These are phyloP conservation scores for Peromyscus aztecus DNA, from an alignment of 2,797 vertebrate species.

Conservation along the genomic window DNA sequence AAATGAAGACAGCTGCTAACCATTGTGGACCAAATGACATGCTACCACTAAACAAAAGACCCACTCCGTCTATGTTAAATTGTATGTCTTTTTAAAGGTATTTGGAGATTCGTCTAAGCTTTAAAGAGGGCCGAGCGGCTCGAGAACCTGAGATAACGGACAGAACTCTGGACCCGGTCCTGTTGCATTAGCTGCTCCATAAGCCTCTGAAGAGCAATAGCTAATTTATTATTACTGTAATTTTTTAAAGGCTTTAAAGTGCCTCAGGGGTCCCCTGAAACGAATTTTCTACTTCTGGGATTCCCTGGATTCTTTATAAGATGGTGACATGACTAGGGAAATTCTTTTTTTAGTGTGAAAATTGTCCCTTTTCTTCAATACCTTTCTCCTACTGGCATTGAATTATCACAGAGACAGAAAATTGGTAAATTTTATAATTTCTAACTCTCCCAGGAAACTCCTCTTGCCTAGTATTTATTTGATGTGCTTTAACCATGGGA, in stretches of 20 bases:
- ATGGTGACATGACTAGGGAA: constrained; percentile 64
- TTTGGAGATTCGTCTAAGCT: constrained; percentile 75
- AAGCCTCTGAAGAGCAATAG: constrained; percentile 80
- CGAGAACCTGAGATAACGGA: constrained; percentile 54
- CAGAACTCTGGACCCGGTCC: constrained; percentile 58
- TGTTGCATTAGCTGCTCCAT: constrained; percentile 68
- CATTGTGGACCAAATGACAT: constrained; percentile 83
- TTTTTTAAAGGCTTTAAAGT: constrained; percentile 84
- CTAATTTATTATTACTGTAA: constrained; percentile 83
- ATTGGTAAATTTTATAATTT: constrained; percentile 67
- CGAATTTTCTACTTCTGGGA: constrained; percentile 80
- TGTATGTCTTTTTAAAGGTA: constrained; percentile 75
- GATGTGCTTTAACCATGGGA: constrained; percentile 12
- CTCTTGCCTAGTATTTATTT: constrained; percentile 67
- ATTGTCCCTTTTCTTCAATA: constrained; percentile 71
- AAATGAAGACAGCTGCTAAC: constrained; percentile 82
- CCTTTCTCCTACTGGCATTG: constrained; percentile 39
- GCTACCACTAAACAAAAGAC: constrained; percentile 75
- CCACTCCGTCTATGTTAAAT: constrained; percentile 68
- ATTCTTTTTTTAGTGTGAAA: constrained; percentile 74
- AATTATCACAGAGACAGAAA: constrained; percentile 49
- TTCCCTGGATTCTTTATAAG: constrained; percentile 76
- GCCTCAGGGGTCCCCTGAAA: constrained; percentile 81
- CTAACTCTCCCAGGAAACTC: constrained; percentile 41
- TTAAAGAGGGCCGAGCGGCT: constrained; percentile 76